These are phyloP conservation scores for Gadus chalcogrammus DNA, from an alignment of 2,113 vertebrate genomes.

Conservation along the genomic window DNA sequence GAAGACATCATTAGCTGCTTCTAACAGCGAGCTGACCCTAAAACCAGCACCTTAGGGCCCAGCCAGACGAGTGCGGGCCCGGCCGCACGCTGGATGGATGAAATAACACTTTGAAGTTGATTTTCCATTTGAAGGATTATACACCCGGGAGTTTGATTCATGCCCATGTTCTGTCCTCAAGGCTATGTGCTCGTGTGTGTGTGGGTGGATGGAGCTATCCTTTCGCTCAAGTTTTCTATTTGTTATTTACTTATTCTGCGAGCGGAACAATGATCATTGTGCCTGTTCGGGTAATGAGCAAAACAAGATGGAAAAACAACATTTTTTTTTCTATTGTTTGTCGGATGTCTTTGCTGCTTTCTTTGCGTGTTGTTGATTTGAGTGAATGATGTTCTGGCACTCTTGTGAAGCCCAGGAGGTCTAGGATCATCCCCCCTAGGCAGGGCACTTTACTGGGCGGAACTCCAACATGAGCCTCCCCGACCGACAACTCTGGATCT, in stretches of 20 bases:
- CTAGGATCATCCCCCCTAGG: no score
- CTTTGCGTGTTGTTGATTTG: no score
- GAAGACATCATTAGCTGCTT: slow-evolving; percentile 76
- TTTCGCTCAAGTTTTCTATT: slow-evolving; percentile 43
- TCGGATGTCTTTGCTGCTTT: no score
- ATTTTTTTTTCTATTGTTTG: slow-evolving; percentile 5
- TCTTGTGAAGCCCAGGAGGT: no score
- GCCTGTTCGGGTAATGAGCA: slow-evolving; percentile 35
- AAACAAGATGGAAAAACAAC: slow-evolving; percentile 16
- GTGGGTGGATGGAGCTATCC: slow-evolving; percentile 44
- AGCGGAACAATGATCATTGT: slow-evolving; percentile 43
- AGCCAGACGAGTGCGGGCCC: slow-evolving; percentile 58
- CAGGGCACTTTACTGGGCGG: no score
- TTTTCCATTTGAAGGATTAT: slow-evolving; percentile 76
- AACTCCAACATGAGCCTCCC: no score
- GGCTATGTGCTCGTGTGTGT: slow-evolving; percentile 56
- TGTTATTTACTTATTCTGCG: slow-evolving; percentile 46
- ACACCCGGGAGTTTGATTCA: slow-evolving; percentile 73
- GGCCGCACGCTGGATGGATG: slow-evolving; percentile 63
- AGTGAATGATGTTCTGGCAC: no score
- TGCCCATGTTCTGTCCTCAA: slow-evolving; percentile 64
- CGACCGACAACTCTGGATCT: no score
- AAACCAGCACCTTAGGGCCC: slow-evolving; percentile 69
- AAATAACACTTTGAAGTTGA: slow-evolving; percentile 80
- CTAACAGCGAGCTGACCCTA: slow-evolving; percentile 75